These are phyloP conservation scores for Chromoteleia sp. DNA, from an alignment of 2,888 invertebrate species.

Conservation along the genomic window DNA sequence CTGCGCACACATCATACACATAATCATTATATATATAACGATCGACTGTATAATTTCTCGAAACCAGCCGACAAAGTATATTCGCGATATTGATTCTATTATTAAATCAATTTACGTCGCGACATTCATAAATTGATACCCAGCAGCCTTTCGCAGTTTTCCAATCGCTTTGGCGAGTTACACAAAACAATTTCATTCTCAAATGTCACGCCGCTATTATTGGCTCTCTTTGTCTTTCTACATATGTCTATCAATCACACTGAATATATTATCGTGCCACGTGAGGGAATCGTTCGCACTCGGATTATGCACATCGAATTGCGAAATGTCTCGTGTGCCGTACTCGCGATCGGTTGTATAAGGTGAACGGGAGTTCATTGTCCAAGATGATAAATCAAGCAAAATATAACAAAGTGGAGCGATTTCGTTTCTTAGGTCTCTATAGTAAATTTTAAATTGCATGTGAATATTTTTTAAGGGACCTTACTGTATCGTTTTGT, in stretches of 20 bases:
- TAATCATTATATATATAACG: constrained; percentile 1
- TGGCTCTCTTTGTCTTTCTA: constrained; percentile 33
- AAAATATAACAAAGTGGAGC: constrained; percentile 15
- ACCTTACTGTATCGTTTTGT: too few relatives aligned
- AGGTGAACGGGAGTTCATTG: constrained; percentile 42
- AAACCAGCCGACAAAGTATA: too few relatives aligned
- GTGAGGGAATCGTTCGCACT: constrained; percentile 29
- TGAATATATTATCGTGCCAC: constrained; percentile 21
- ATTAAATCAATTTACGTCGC: too few relatives aligned
- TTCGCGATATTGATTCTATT: too few relatives aligned
- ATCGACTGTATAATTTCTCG: too few relatives aligned
- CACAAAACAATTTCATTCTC: constrained; percentile 34
- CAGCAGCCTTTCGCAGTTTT: too few relatives aligned
- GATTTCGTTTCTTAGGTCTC: constrained; percentile 6
- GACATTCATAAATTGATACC: too few relatives aligned
- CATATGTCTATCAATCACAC: background rate
- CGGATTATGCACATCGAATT: constrained; percentile 30
- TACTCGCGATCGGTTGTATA: constrained; percentile 22
- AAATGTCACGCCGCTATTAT: constrained; percentile 20
- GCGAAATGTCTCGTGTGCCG: constrained; percentile 33
- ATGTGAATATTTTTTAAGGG: too few relatives aligned
- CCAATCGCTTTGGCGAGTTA: too few relatives aligned
- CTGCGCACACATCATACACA: constrained; percentile 83
- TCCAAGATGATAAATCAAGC: constrained; percentile 37
- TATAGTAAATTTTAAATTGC: too few relatives aligned